These are phyloP conservation scores for Podargus strigoides DNA, from an alignment of 2,797 vertebrate genomes.

Conservation along the genomic window DNA sequence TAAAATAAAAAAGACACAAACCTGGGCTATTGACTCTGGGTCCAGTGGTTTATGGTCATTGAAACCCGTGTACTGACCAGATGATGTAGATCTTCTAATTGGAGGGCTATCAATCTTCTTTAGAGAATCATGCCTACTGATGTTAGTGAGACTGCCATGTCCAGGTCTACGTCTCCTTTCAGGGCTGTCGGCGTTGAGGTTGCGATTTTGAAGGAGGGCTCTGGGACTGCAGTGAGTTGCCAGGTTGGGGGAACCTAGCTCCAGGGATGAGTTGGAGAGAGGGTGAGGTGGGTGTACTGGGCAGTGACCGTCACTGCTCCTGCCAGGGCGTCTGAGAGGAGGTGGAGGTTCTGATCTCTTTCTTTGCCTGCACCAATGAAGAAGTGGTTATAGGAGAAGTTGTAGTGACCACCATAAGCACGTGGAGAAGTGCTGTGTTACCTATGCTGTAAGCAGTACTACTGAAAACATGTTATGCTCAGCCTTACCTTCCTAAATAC, in stretches of 20 bases:
- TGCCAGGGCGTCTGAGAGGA: conserved; percentile 85
- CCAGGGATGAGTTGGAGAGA: conserved; percentile 80
- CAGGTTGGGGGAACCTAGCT: conserved; percentile 84
- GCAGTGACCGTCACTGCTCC: conserved; percentile 87
- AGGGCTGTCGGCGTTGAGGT: conserved; percentile 85
- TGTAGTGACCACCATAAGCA: background rate
- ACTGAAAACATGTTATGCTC: background rate
- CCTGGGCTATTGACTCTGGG: conserved; percentile 98
- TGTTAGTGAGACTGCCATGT: conserved; percentile 92
- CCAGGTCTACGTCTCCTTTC: conserved; percentile 86
- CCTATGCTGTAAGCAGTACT: background rate
- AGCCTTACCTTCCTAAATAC: conserved; percentile 84
- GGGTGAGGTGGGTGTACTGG: conserved; percentile 83
- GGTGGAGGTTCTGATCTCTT: conserved; percentile 88
- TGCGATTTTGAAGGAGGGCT: conserved; percentile 85
- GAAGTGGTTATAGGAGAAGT: background rate
- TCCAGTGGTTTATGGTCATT: conserved; percentile 91
- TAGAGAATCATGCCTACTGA: conserved; percentile 92
- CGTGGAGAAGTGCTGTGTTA: background rate
- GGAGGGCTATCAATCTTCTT: conserved; percentile 96
- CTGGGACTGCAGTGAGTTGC: conserved; percentile 87
- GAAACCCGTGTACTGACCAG: conserved; percentile 92
- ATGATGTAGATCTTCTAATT: conserved; percentile 94
- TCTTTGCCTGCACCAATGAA: conserved; percentile 79
- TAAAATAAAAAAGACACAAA: conserved; percentile 56